A percentile compares a stretch with the other conserved stretches of the same genome.
These are phyloP conservation scores for Caenorhabditis sp. DNA, from an alignment of 2,888 invertebrate genomes.

Conservation along the genomic window DNA sequence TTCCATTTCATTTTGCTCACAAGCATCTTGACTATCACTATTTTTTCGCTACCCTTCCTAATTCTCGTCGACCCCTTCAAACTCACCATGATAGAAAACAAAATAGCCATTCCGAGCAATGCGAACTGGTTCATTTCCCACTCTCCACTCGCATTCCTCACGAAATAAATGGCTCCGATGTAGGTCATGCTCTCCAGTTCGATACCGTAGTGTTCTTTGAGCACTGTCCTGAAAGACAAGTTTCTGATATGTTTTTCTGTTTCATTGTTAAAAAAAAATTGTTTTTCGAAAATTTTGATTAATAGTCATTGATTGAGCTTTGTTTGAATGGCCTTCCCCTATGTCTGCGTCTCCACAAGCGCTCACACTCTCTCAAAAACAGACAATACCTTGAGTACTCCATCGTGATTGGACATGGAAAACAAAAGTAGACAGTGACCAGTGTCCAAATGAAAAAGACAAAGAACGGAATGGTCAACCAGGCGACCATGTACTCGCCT, in stretches of 20 bases:
- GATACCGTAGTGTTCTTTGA: conserved; percentile 22
- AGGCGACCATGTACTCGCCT: conserved; percentile 24
- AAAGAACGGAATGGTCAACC: conserved; percentile 25
- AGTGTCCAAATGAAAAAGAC: conserved; percentile 33
- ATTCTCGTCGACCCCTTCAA: no score
- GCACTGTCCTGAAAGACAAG: conserved; percentile 17
- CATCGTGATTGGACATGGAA: conserved; percentile 27
- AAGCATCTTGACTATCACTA: no score
- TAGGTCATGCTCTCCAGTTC: conserved; percentile 27
- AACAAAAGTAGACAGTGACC: conserved; percentile 41
- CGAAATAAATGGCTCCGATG: conserved; percentile 42
- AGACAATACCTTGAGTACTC: conserved; percentile 20
- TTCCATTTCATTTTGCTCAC: no score
- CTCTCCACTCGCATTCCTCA: conserved; percentile 5
- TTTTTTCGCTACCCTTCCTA: no score
- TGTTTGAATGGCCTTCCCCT: no score
- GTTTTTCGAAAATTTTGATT: no score
- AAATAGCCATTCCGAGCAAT: conserved; percentile 30
- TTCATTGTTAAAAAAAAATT: no score
- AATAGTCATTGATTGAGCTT: no score
- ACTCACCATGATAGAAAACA: conserved; percentile 45
- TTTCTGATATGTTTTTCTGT: no score
- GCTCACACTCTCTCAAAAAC: no score
- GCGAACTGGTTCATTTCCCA: conserved; percentile 6
- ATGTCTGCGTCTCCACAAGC: no score